These are phyloP conservation scores for Vulpes vulpes DNA, from an alignment of 2,113 vertebrate genomes.

Conservation along the genomic window DNA sequence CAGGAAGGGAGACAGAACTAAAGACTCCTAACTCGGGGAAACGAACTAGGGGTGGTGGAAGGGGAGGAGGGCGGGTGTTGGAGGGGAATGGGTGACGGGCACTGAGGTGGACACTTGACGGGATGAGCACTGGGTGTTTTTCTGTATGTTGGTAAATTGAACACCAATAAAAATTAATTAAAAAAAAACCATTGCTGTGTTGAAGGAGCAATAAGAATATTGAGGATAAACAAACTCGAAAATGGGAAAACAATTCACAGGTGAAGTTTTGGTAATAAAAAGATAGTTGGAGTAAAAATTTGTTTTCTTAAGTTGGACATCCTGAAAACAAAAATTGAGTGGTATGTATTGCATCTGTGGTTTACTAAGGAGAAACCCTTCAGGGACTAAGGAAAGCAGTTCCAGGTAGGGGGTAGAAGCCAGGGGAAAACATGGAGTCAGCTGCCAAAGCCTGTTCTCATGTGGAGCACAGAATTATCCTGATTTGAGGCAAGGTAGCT, in stretches of 20 bases:
- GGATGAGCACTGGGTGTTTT: too few relatives aligned
- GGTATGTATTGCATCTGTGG: neutral
- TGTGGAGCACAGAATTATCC: neutral
- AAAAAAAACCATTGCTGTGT: neutral
- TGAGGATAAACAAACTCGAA: neutral
- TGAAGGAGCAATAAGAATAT: neutral
- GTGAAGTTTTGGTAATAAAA: neutral
- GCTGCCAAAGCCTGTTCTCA: too few relatives aligned
- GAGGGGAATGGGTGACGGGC: too few relatives aligned
- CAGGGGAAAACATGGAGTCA: neutral
- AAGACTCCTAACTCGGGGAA: too few relatives aligned
- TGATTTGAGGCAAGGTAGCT: neutral
- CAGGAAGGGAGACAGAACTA: too few relatives aligned
- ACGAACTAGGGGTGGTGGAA: too few relatives aligned
- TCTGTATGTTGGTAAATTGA: too few relatives aligned
- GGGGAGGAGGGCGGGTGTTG: too few relatives aligned
- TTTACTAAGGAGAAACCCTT: neutral
- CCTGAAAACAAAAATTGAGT: neutral
- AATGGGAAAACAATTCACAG: neutral
- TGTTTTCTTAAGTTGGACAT: neutral
- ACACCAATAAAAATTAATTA: too few relatives aligned
- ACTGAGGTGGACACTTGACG: too few relatives aligned
- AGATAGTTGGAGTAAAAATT: neutral
- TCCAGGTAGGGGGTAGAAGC: neutral
- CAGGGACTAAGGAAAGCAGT: neutral